Evolutionary conservation across 2,797 vertebrate genomes (phyloP), one percentile per base, ranked within the genome.

Genomic region (Choloepus didactylus): DNA sequence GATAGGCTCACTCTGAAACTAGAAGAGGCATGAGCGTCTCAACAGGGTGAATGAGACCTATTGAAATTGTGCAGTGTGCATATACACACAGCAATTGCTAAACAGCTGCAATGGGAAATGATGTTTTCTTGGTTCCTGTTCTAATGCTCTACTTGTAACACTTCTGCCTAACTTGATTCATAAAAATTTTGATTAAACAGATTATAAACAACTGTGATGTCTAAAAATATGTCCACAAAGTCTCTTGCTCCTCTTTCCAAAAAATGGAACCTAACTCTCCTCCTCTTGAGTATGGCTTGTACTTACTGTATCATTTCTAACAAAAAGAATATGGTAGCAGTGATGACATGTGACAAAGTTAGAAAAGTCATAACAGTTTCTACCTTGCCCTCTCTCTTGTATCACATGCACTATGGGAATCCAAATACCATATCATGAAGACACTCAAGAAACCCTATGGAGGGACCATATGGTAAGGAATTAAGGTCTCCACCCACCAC

Each of bases 151-250:
- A 35, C 31, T 59, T 29, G 31, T 18, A 88, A 6, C n/a, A 75
- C 35, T 69, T 87, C 35, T 41, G 21, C 41, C 38, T 70, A 89
- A 49, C 21, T 60, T 72, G 31, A 93, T 60, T 85, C n/a, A 49
- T 64, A 51, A 46, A 87, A 46, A 11, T 19, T 76, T 87, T 84
- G 25, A 85, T 76, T 85, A 84, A 60, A 56, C 46, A 86, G 59
- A 76, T 62, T 15, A 62, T 66, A 86, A 84, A 85, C 64, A 70
- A 35, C 23, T 77, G 6, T 51, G 27, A 31, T 83, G 25, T 82
- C 93, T 95, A 60, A 44, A 94, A 91, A 94, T 94, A 44, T 2
- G 14, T 59, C 49, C 69, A 4, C 44, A 64, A 83, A 75, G 85
- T 64, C 46, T 91, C 64, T 49, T 70, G 4, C 14, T 75, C 27